These are phyloP conservation scores for Eristalis pertinax DNA, from an alignment of 2,888 invertebrate species.

Conservation along the genomic window DNA sequence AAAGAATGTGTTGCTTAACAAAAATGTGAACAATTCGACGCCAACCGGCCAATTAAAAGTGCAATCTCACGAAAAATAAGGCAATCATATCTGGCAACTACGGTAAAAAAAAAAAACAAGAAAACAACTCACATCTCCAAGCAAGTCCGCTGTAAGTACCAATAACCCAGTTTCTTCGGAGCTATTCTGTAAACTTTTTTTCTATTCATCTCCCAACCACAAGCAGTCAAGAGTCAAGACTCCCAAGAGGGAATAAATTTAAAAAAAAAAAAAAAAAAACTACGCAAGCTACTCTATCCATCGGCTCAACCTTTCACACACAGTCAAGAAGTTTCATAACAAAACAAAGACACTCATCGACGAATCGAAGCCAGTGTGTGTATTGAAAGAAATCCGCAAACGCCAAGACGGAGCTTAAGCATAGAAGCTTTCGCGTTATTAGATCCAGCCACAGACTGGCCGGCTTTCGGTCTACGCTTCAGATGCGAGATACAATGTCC, in stretches of 20 bases:
- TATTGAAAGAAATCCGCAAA: constrained; percentile 43
- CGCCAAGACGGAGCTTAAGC: constrained; percentile 13
- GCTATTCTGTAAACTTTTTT: constrained; percentile 1
- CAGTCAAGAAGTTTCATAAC: constrained; percentile 44
- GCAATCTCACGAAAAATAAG: constrained; percentile 41
- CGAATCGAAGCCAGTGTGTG: constrained; percentile 2
- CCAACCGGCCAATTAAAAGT: constrained; percentile 36
- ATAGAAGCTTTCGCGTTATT: constrained; percentile 24
- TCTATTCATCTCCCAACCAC: neutral
- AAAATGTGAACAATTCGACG: constrained; percentile 3
- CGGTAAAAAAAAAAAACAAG: constrained; percentile 2
- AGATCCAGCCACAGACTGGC: constrained; percentile 4
- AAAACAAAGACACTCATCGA: constrained; percentile 19
- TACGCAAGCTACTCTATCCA: neutral
- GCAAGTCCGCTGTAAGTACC: constrained; percentile 15
- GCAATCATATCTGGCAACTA: constrained; percentile 10
- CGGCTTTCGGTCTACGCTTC: constrained; percentile 31
- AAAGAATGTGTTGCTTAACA: neutral
- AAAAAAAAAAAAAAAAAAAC: neutral
- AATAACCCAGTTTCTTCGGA: constrained; percentile 42
- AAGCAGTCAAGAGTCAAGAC: neutral
- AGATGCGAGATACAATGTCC: neutral
- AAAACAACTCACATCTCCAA: constrained; percentile 18
- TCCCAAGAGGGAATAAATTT: neutral
- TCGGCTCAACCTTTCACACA: constrained; percentile 8